These are phyloP conservation scores for Lochmaea capreae DNA, from an alignment of 2,888 invertebrate genomes.

Conservation along the genomic window DNA sequence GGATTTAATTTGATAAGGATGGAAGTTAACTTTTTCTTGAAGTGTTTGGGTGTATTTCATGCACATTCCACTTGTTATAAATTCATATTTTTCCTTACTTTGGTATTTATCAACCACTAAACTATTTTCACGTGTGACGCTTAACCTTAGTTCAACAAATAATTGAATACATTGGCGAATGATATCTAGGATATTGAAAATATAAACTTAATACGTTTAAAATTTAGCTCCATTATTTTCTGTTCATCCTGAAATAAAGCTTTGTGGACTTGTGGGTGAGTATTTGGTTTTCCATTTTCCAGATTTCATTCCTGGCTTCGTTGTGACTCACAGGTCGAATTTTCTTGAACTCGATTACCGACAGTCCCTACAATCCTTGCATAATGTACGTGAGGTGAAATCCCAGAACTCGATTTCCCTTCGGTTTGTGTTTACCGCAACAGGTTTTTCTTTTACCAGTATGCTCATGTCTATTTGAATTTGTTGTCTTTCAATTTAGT, in stretches of 20 bases:
- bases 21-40: no score
- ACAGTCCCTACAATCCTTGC: slow-evolving; percentile 49
- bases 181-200: no score
- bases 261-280: slow-evolving; percentile 32
- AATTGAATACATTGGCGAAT: no score
- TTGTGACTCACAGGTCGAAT: slow-evolving; percentile 54
- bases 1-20: no score
- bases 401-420: slow-evolving; percentile 6
- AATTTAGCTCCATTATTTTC: slow-evolving; percentile 10
- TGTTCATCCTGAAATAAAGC: slow-evolving; percentile 6
- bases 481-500: neutral
- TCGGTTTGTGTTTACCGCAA: slow-evolving; percentile 5
- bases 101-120: no score
- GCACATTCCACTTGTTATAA: no score
- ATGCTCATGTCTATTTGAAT: neutral
- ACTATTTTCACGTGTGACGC: no score
- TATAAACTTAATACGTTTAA: no score
- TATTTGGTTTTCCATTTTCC: slow-evolving; percentile 51
- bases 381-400: slow-evolving; percentile 50
- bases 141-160: no score
- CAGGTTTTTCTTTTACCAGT: slow-evolving; percentile 11
- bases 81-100: no score
- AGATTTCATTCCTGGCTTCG: slow-evolving; percentile 50
- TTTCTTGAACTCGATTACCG: slow-evolving; percentile 53
- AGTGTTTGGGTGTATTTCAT: no score